Conservation (phyloP, 2,888 invertebrate genomes). For the Pinctada fucata region DNA sequence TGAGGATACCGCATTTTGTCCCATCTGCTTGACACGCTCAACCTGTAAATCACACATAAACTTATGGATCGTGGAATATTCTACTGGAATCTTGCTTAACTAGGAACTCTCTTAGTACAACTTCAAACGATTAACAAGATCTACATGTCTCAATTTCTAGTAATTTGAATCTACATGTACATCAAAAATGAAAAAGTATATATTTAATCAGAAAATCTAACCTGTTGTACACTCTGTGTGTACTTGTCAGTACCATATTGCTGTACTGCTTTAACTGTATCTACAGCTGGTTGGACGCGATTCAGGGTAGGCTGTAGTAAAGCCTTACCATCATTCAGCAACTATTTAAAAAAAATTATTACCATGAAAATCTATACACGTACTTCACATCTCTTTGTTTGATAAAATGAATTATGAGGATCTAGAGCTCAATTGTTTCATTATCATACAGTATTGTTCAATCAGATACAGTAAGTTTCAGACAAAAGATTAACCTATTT, state of each 20-base stretch:
- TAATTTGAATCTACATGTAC: no score
- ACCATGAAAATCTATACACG: no score
- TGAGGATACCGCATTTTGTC: slow-evolving; percentile 44
- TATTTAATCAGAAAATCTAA: slow-evolving; percentile 1
- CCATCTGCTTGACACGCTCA: slow-evolving; percentile 44
- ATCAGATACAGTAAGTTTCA: no score
- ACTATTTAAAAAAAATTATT: slow-evolving; percentile 33
- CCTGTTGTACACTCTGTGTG: slow-evolving; percentile 43
- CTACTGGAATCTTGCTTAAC: neutral
- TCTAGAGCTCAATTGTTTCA: no score
- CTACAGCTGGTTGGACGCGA: slow-evolving; percentile 62
- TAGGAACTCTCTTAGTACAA: no score
- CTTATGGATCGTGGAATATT: neutral
- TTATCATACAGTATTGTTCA: no score
- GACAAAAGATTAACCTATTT: no score
- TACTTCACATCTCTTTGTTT: no score
- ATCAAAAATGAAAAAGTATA: no score
- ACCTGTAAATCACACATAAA: slow-evolving; percentile 39
- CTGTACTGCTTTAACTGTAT: slow-evolving; percentile 55
- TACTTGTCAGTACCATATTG: slow-evolving; percentile 39
- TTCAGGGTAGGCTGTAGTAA: slow-evolving; percentile 47
- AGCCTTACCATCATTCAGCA: slow-evolving; percentile 57
- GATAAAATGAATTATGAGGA: no score
- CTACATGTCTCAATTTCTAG: no score
- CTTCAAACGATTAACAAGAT: no score